Conservation (phyloP, 2,113 vertebrate species). For the Tetraodon nigroviridis region DNA sequence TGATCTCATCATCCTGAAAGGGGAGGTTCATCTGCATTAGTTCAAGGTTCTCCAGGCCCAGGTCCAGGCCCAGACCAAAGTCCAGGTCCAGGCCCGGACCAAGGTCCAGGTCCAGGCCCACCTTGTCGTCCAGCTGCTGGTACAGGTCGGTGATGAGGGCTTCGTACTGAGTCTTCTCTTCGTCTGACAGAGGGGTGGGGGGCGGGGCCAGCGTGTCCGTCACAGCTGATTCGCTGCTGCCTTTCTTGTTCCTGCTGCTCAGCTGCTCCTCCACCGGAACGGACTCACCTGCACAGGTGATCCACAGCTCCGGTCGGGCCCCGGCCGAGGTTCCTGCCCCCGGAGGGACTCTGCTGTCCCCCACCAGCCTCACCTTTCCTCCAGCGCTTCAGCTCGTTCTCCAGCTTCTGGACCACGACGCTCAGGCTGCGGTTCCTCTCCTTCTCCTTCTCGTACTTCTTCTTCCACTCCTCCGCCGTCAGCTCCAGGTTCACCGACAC, state of each 20-base stretch:
- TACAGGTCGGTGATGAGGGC: conserved; percentile 88
- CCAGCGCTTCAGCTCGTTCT: conserved; percentile 91
- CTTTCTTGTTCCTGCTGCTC: conserved; percentile 83
- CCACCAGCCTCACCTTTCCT: conserved; percentile 73
- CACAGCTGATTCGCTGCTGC: conserved; percentile 74
- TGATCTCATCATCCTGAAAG: conserved; percentile 93
- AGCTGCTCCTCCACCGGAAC: conserved; percentile 91
- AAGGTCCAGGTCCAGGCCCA: conserved; percentile 41
- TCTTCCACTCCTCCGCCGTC: conserved; percentile 95
- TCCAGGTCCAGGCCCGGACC: too few relatives aligned
- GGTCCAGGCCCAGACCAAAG: too few relatives aligned
- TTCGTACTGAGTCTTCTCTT: conserved; percentile 88
- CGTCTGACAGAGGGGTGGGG: conserved; percentile 71
- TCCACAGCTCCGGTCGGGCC: too few relatives aligned
- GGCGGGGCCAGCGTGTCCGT: conserved; percentile 77
- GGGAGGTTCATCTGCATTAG: background rate
- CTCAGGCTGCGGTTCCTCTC: conserved; percentile 86
- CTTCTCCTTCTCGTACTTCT: conserved; percentile 95
- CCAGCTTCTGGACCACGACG: conserved; percentile 84
- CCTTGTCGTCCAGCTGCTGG: conserved; percentile 95
- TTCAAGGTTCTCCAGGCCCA: background rate
- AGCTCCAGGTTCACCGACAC: conserved; percentile 94
- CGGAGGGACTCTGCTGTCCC: background rate
- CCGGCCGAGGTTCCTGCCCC: too few relatives aligned
- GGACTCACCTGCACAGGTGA: conserved; percentile 77